Percentiles rank a stretch among this genome's conserved stretches.
Conservation (phyloP, 2,888 invertebrate genomes). For the Cacoxenus indagator region DNA sequence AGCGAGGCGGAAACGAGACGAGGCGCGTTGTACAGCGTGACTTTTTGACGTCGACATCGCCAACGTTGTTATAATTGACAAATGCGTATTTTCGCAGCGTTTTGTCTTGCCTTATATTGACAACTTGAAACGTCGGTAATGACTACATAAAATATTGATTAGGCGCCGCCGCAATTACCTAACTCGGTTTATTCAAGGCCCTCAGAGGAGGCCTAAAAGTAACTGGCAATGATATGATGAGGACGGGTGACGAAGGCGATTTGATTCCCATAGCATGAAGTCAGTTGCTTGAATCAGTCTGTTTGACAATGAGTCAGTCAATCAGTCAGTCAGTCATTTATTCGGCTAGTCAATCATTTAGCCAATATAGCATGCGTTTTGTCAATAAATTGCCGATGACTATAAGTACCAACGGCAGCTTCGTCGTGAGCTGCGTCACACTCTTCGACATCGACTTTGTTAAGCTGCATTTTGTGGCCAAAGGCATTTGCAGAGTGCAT, state of each 20-base stretch:
- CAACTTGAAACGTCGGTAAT: conserved; percentile 35
- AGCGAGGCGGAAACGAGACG: conserved; percentile 17
- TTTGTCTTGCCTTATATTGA: conserved; percentile 7
- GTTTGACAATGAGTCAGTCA: conserved; percentile 7
- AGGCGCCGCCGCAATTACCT: conserved; percentile 27
- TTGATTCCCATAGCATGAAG: conserved; percentile 56
- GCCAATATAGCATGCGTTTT: conserved; percentile 52
- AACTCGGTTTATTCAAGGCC: conserved; percentile 54
- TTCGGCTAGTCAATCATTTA: conserved; percentile 53
- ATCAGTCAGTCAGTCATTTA: conserved; percentile 20
- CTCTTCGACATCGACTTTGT: conserved; percentile 47
- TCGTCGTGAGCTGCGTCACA: conserved; percentile 9
- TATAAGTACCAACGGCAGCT: background rate
- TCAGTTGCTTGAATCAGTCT: background rate
- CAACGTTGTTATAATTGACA: conserved; percentile 30
- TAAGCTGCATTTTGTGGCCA: conserved; percentile 43
- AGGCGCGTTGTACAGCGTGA: background rate
- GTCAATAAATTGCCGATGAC: conserved; percentile 56
- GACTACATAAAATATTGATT: conserved; percentile 42
- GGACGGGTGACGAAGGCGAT: conserved; percentile 31
- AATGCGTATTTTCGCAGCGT: conserved; percentile 42
- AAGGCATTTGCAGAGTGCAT: conserved; percentile 36
- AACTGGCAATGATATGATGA: conserved; percentile 25
- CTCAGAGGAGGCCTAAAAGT: conserved; percentile 30
- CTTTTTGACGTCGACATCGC: background rate